Evolutionary conservation across 2,113 vertebrate species (phyloP).

Genomic region (Orcinus orca): DNA sequence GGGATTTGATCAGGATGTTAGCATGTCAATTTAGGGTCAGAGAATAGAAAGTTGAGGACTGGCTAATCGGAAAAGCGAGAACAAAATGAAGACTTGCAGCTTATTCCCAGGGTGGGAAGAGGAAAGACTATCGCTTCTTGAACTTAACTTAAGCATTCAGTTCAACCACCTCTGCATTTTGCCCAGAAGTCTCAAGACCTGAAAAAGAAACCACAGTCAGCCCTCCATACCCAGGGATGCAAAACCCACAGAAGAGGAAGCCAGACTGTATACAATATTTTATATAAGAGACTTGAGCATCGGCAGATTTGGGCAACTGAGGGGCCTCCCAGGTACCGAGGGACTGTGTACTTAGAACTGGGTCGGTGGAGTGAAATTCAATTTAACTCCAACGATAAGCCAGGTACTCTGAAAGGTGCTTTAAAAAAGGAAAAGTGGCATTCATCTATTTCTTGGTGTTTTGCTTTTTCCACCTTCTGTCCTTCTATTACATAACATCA

Average conservation of each 20-base stretch:
- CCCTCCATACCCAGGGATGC: not conserved
- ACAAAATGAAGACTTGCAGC: not conserved
- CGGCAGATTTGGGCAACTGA: not conserved
- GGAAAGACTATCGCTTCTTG: not conserved
- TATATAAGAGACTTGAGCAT: not conserved
- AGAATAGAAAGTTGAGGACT: not conserved
- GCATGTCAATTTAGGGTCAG: not conserved
- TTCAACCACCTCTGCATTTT: not conserved
- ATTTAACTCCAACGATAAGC: not conserved
- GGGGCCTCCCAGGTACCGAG: not conserved
- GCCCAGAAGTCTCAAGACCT: not conserved
- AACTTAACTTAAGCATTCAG: not conserved
- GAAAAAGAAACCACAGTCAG: not conserved
- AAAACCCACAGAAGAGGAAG: not conserved
- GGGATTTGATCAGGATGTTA: not conserved
- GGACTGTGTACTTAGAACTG: not conserved
- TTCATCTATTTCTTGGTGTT: slow-evolving; percentile 10
- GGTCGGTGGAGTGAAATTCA: slow-evolving; percentile 6
- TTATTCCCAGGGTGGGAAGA: not conserved
- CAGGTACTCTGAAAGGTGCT: slow-evolving; percentile 11
- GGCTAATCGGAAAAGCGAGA: not conserved
- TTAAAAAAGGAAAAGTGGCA: not conserved
- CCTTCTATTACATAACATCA: slow-evolving; percentile 41
- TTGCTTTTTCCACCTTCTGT: slow-evolving; percentile 22
- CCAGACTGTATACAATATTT: not conserved